Percentiles rank a stretch among this genome's conserved stretches.
phyloP scores from a whole-genome alignment of 2,113 vertebrate species.

The Meles meles region DNA sequence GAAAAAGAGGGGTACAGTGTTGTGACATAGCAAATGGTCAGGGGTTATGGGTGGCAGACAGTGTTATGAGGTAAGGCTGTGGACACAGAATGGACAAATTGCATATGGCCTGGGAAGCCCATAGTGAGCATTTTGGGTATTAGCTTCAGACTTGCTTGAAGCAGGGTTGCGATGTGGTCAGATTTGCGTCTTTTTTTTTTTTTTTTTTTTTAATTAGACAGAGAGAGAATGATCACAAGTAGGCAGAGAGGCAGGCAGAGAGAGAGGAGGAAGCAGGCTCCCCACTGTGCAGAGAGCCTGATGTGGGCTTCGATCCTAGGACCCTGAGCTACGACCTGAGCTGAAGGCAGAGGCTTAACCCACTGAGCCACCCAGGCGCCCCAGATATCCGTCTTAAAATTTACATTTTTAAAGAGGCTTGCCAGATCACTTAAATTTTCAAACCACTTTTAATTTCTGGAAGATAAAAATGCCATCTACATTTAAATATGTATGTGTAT shows the following conservation, averaged over 20 bases:
- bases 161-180: not conserved
- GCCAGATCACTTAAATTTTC: not conserved
- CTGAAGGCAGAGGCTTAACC: too few species aligned
- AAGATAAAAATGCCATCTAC: not conserved
- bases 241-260: too few species aligned
- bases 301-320: too few species aligned
- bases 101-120: not conserved
- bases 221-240: too few species aligned
- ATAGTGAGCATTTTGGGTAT: not conserved
- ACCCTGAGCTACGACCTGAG: too few species aligned
- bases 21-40: not conserved
- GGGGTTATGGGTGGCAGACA: not conserved
- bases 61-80: not conserved
- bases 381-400: not conserved
- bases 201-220: too few species aligned
- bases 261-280: too few species aligned
- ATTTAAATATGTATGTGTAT: not conserved
- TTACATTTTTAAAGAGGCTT: conserved; percentile 10
- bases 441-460: conserved; percentile 21
- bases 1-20: not conserved
- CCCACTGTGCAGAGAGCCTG: too few species aligned
- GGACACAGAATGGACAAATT: not conserved
- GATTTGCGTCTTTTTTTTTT: not conserved
- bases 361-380: too few species aligned
- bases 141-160: not conserved